phyloP scores from a whole-genome alignment of 2,797 vertebrate species.

The Fringilla coelebs region DNA sequence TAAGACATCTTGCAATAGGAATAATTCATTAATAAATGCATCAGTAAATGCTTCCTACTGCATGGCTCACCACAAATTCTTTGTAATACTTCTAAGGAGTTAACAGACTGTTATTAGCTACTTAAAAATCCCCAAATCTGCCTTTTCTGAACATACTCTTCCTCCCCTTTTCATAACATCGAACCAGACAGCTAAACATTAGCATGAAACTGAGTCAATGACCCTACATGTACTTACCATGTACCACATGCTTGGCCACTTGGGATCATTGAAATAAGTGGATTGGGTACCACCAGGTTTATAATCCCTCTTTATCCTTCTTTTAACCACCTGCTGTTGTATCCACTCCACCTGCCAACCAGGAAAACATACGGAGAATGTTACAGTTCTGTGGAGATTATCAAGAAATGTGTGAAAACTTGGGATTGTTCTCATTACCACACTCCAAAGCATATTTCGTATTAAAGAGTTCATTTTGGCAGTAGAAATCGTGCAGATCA shows the following conservation, averaged over 20 bases:
- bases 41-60: background rate
- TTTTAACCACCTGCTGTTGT: conserved; percentile 96
- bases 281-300: conserved; percentile 83
- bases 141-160: background rate
- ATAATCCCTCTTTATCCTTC: conserved; percentile 95
- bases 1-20: background rate
- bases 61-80: background rate
- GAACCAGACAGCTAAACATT: background rate
- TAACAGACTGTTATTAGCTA: background rate
- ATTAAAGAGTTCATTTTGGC: background rate
- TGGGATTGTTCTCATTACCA: background rate
- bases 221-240: conserved; percentile 84
- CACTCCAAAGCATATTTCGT: background rate
- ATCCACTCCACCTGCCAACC: conserved; percentile 94
- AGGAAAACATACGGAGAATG: conserved; percentile 52
- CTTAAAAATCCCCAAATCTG: background rate
- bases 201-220: background rate
- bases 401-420: conserved; percentile 17
- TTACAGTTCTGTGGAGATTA: background rate
- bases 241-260: conserved; percentile 99
- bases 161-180: background rate
- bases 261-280: conserved; percentile 96
- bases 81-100: background rate
- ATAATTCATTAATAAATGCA: background rate
- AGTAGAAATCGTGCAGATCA: background rate